Evolutionary conservation across 2,113 vertebrate species (phyloP).

Genomic region (Scalopus aquaticus): DNA sequence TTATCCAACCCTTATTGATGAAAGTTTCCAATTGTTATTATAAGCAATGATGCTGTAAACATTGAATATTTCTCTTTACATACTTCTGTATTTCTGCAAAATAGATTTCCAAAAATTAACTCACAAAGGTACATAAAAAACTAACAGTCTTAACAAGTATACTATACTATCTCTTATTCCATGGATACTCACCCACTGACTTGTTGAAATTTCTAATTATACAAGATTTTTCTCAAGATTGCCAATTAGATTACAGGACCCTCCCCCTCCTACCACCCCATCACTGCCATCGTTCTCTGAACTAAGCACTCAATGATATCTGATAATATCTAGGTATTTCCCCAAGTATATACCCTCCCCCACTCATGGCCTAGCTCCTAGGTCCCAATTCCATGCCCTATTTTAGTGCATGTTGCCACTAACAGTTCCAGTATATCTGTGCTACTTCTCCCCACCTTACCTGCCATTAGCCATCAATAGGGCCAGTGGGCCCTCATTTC

Average conservation of each 20-base stretch:
- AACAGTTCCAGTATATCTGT: constrained; percentile 10
- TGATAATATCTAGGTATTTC: constrained; percentile 26
- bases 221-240: constrained; percentile 46
- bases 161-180: background rate
- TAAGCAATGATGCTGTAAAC: background rate
- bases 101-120: constrained; percentile 27
- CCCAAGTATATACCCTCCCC: background rate
- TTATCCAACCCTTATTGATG: constrained; percentile 19
- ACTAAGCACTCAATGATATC: constrained; percentile 48
- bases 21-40: constrained; percentile 45
- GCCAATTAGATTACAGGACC: constrained; percentile 40
- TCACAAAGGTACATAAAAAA: constrained; percentile 23
- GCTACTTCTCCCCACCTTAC: constrained; percentile 83
- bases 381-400: background rate
- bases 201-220: constrained; percentile 57
- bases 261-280: background rate
- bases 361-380: background rate
- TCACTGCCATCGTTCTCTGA: constrained; percentile 20
- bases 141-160: constrained; percentile 24
- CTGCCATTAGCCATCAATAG: constrained; percentile 92
- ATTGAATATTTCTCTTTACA: constrained; percentile 44
- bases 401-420: constrained; percentile 20
- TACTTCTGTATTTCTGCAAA: constrained; percentile 36
- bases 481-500: constrained; percentile 89
- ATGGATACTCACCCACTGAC: constrained; percentile 13